phyloP scores from a whole-genome alignment of 2,113 vertebrate genomes.

The Acanthochromis polyacanthus region DNA sequence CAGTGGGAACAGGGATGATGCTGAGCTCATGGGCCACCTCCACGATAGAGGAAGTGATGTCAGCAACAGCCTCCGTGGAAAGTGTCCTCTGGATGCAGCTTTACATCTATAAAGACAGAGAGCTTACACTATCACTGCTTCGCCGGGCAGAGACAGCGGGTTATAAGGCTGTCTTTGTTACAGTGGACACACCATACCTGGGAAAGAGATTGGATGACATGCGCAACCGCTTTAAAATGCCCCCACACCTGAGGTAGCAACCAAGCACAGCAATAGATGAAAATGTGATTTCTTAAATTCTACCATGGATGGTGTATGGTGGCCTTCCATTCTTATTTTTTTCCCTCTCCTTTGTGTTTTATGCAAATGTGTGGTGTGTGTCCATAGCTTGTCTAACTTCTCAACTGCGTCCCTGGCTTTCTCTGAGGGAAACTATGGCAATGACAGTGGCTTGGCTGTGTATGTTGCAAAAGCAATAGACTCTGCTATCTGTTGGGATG shows the following conservation, averaged over 20 bases:
- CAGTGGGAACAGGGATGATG: constrained; percentile 93
- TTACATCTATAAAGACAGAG: constrained; percentile 94
- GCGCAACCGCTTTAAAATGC: constrained; percentile 93
- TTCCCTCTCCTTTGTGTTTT: not conserved
- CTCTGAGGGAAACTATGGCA: constrained; percentile 88
- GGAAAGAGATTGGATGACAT: constrained; percentile 91
- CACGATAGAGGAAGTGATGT: constrained; percentile 92
- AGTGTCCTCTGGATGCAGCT: constrained; percentile 91
- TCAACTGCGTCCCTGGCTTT: constrained; percentile 88
- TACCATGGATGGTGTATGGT: not conserved
- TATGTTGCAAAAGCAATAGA: constrained; percentile 93
- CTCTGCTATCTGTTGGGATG: constrained; percentile 89
- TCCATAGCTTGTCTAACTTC: constrained; percentile 93
- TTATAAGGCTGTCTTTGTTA: constrained; percentile 93
- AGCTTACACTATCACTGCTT: constrained; percentile 89
- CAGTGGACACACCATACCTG: constrained; percentile 93
- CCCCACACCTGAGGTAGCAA: constrained; percentile 91
- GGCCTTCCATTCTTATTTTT: not conserved
- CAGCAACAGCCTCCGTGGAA: constrained; percentile 16
- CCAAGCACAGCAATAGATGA: not conserved
- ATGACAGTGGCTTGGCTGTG: constrained; percentile 91
- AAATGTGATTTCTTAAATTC: not conserved
- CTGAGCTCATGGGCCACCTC: constrained; percentile 97
- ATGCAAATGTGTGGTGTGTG: constrained; percentile 18
- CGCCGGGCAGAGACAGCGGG: constrained; percentile 88